Evolutionary conservation across 2,797 vertebrate genomes (phyloP).

Genomic region (Anguilla pacifica): DNA sequence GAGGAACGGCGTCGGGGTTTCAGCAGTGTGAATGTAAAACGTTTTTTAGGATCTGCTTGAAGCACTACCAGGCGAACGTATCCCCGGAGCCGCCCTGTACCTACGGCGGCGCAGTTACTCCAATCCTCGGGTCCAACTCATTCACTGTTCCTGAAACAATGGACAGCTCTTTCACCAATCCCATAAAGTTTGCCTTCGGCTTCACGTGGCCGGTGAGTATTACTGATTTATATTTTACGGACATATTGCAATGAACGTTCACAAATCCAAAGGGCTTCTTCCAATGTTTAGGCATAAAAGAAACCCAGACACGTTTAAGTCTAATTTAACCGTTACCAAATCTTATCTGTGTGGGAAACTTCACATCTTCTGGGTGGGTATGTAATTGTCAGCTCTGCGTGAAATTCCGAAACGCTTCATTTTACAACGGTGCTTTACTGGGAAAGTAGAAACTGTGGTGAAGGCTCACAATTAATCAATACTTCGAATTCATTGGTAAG

Average conservation of each 20-base stretch:
- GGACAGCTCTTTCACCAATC: conserved; percentile 89
- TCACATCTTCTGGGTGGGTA: conserved; percentile 69
- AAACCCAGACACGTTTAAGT: neutral
- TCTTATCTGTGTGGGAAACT: conserved; percentile 71
- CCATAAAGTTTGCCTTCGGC: conserved; percentile 89
- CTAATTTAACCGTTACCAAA: conserved; percentile 53
- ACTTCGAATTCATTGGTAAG: conserved; percentile 54
- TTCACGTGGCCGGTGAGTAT: conserved; percentile 97
- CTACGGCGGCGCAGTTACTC: conserved; percentile 91
- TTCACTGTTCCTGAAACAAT: conserved; percentile 90
- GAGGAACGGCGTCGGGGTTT: conserved; percentile 68
- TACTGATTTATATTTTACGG: neutral
- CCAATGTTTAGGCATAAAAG: neutral
- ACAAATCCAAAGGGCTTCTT: neutral
- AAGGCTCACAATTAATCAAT: conserved; percentile 64
- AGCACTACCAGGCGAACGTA: conserved; percentile 94
- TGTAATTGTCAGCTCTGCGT: conserved; percentile 74
- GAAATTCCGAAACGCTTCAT: conserved; percentile 78
- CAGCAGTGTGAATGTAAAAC: conserved; percentile 95
- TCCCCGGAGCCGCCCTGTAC: conserved; percentile 96
- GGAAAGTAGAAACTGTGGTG: conserved; percentile 70
- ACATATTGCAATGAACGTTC: neutral
- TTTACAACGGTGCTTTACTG: conserved; percentile 71
- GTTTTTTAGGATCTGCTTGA: conserved; percentile 96
- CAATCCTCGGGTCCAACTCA: conserved; percentile 93